phyloP scores from a whole-genome alignment of 2,113 vertebrate genomes.

The Colinus virginianus region DNA sequence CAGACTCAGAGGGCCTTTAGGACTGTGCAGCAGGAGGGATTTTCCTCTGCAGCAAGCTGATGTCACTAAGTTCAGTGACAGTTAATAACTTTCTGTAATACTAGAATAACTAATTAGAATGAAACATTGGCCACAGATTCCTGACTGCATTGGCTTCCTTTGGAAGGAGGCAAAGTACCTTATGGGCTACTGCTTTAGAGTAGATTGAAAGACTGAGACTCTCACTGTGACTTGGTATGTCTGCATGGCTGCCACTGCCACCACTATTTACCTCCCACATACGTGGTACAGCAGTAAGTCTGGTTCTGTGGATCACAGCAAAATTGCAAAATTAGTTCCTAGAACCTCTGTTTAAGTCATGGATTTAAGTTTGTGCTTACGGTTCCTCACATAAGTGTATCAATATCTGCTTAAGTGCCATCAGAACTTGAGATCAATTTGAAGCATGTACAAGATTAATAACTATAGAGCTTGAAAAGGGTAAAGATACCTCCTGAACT shows the following conservation, averaged over 20 bases:
- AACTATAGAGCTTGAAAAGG: not conserved
- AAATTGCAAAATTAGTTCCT: not conserved
- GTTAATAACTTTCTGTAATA: not conserved
- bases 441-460: not conserved
- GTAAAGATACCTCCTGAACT: not conserved
- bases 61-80: not conserved
- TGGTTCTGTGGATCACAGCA: not conserved
- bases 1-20: not conserved
- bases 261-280: not conserved
- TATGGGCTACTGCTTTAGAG: not conserved
- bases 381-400: not conserved
- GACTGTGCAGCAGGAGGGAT: not conserved
- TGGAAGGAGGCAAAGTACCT: not conserved
- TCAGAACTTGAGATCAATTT: not conserved
- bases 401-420: not conserved
- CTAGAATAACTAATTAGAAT: not conserved
- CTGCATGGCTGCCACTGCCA: not conserved
- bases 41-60: not conserved
- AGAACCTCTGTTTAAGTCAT: not conserved
- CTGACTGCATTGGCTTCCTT: not conserved
- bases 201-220: not conserved
- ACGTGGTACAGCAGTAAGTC: not conserved
- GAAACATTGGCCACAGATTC: not conserved
- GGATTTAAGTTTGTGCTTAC: not conserved
- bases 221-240: not conserved